Conservation (phyloP, 2,888 invertebrate species). For the Carcina quercana region DNA sequence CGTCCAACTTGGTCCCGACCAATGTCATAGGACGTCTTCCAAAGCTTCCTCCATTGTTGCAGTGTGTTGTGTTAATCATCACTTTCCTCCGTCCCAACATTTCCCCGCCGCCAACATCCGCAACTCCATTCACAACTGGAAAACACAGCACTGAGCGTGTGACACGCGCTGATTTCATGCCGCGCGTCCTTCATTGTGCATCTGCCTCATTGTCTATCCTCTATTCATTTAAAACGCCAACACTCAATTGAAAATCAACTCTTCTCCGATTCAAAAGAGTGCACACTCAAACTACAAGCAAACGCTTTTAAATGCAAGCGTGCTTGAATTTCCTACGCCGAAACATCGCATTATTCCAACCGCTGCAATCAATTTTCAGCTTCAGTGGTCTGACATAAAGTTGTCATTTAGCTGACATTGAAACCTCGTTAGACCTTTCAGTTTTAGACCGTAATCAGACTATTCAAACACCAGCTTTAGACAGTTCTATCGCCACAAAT, state of each 20-base stretch:
- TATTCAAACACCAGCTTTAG: too few species aligned
- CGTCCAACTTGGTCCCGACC: too few species aligned
- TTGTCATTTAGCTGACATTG: constrained; percentile 25
- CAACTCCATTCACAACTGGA: too few species aligned
- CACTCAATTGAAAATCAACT: constrained; percentile 25
- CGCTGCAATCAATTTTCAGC: constrained; percentile 28
- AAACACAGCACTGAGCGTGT: too few species aligned
- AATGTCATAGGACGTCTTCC: too few species aligned
- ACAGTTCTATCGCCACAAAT: too few species aligned
- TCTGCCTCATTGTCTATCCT: constrained; percentile 33
- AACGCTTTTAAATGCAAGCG: constrained; percentile 40
- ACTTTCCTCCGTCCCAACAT: too few species aligned
- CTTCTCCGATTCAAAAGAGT: constrained; percentile 1
- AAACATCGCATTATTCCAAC: constrained; percentile 28
- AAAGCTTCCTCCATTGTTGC: too few species aligned
- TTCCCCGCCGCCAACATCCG: too few species aligned
- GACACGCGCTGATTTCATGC: constrained; percentile 41
- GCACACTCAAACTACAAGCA: constrained; percentile 13
- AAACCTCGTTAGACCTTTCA: constrained; percentile 17
- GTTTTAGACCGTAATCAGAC: constrained; percentile 4
- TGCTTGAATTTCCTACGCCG: constrained; percentile 25
- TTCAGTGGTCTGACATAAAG: constrained; percentile 22
- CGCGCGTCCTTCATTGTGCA: constrained; percentile 39
- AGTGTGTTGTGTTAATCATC: too few species aligned
- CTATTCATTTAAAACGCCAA: constrained; percentile 8